Base-by-base conservation (phyloP, 2,113 vertebrate genomes). In the Pteronura brasiliensis region DNA sequence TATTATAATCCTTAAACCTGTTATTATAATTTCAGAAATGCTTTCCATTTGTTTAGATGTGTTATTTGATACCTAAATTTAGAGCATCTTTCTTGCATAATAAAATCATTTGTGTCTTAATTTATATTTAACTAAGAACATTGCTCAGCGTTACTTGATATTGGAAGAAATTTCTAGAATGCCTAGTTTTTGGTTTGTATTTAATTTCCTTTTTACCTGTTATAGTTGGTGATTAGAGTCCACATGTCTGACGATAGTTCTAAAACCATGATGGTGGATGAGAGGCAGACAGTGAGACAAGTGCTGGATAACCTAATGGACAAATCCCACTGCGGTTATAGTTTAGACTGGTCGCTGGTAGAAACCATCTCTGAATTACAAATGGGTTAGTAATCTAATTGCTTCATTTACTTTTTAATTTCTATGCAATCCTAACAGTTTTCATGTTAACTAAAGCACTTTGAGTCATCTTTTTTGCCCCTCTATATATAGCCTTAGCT, bases 241-340 rank as follows among this genome's bases (percentile, higher is more conserved):
- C 99, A 99, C 98, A 99, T 99, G 99, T 99, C 99, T 12, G 99
- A 99, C 74, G 99, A 99, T 98, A 99, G 99, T 98, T 99, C 99
- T 93, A 99, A 99, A 98, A 99, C 99, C 44, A 99, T 99, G 99
- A 99, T 99, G 99, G 99, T 99, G 97, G 99, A 99, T 47, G 99
- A 99, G 99, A 99, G 99, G 88, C 99, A 99, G 98, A 99, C 99
- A 1, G 99, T 99, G 96, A 99, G 99, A 97, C 99, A 99, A 99
- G 99, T 99, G 91, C 99, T 99, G 98, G 99, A 99, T 97, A 99
- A 99, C 98, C 98, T 99, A 96, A 99, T 99, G 99, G 99, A 99
- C 97, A 99, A 99, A 96, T 99, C 99, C 0, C 99, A 99, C 98
- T 99, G 99, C 4, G 99, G 99, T 72, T 99, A 99, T 98, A 99